Base-by-base conservation (phyloP, 2,797 vertebrate genomes). In the Novumbra hubbsi region DNA sequence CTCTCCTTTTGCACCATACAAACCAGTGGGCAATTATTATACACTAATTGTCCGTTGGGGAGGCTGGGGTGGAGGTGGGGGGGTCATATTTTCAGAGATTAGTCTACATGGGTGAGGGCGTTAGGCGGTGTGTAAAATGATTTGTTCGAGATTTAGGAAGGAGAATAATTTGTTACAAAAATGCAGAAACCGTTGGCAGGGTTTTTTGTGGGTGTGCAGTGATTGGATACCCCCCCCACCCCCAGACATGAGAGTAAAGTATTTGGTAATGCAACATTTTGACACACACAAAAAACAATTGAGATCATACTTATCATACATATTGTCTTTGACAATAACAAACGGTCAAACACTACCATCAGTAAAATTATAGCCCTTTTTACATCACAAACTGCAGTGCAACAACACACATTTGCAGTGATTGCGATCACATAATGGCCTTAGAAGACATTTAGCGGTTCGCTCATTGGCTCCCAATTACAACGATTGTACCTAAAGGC, bases 391-490 rank as follows among this genome's bases (percentile, higher is more conserved):
- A 57, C n/a, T 57, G 55, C 55, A 9, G 21, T 57, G 3, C 55
- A 24, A 4, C 12, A 57, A 24, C 55, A n/a, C 8, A 57, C n/a
- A 21, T 57, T 3, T 57, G n/a, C 52, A 57, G n/a, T 41, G 41
- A 7, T 7, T 41, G 5, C 9, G 41, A 3, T 24, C 76, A 81
- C 87, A 86, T 90, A 89, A 88, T 86, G 83, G 55, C 86, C 72
- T 76, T 78, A 88, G 87, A 85, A 41, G 87, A 89, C 85, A 84
- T 74, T 72, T 72, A 74, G 14, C 12, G 82, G 78, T 76, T 76
- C 50, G 9, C 9, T 67, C 34, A 87, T 90, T 90, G 88, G 84
- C 87, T 89, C 89, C 92, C 91, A 92, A 93, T 95, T 92, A 91
- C 83, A 68, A 83, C 80, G 85, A 87, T 87, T 88, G 86, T 90